These are phyloP conservation scores for Sphinx pinastri DNA, from an alignment of 2,888 invertebrate genomes.

Conservation along the genomic window DNA sequence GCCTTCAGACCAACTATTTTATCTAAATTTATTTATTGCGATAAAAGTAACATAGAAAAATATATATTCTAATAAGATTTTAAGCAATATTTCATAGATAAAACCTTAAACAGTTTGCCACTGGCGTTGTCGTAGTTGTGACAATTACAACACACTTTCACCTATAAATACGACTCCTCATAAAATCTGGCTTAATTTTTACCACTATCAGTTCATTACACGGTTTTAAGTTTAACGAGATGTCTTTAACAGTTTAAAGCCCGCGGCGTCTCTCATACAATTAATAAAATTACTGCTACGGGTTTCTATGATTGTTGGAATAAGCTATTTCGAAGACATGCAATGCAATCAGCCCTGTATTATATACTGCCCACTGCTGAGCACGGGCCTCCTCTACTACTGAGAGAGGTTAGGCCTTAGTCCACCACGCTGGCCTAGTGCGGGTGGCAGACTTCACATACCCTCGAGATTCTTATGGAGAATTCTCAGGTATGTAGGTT, in stretches of 20 bases:
- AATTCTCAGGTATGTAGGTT: no score
- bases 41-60: neutral
- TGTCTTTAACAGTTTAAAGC: no score
- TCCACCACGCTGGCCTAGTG: no score
- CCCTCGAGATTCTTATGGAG: no score
- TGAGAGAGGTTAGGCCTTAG: no score
- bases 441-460: no score
- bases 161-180: slow-evolving; percentile 1
- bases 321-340: neutral
- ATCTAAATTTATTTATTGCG: no score
- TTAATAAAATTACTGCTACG: no score
- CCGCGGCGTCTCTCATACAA: neutral
- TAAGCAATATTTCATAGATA: neutral
- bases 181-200: slow-evolving; percentile 10
- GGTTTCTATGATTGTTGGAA: neutral
- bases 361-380: no score
- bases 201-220: slow-evolving; percentile 14
- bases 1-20: no score
- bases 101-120: neutral
- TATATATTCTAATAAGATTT: neutral
- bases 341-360: no score
- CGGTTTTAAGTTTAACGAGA: slow-evolving; percentile 5
- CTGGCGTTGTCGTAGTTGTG: neutral
- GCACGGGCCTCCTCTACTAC: no score
- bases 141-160: slow-evolving; percentile 5